Conservation (phyloP, 2,888 invertebrate species). For the Andrena haemorrhoa region DNA sequence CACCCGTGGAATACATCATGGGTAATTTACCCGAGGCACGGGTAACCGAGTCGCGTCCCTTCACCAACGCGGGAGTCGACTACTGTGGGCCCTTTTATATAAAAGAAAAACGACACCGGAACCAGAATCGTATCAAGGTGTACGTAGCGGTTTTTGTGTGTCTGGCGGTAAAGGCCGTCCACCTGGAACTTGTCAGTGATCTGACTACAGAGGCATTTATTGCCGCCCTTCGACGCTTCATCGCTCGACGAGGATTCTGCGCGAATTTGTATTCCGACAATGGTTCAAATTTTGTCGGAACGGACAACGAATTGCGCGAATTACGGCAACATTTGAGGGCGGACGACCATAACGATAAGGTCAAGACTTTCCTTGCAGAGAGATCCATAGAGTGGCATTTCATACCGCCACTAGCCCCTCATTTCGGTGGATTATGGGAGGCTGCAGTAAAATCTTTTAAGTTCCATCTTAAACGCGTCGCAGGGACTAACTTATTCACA, state of each 20-base stretch:
- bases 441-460: too few relatives aligned
- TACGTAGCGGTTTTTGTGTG: not conserved
- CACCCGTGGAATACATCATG: not conserved
- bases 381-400: not conserved
- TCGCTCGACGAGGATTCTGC: not conserved
- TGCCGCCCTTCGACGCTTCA: not conserved
- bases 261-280: too few relatives aligned
- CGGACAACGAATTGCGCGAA: not conserved
- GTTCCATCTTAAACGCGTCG: too few relatives aligned
- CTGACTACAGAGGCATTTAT: not conserved
- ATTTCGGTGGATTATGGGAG: too few relatives aligned
- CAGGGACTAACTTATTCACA: too few relatives aligned
- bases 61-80: too few relatives aligned
- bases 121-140: not conserved
- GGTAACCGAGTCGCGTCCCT: too few relatives aligned
- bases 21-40: constrained; percentile 7
- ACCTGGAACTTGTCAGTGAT: not conserved
- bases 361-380: not conserved
- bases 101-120: not conserved
- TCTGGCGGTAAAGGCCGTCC: not conserved
- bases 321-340: not conserved
- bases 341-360: not conserved
- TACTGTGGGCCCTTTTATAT: not conserved
- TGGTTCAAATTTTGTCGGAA: not conserved
- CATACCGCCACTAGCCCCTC: not conserved